A percentile compares a stretch with the other conserved stretches of the same genome.
Conservation (phyloP, 2,888 invertebrate species). For the Yponomeuta cagnagella region DNA sequence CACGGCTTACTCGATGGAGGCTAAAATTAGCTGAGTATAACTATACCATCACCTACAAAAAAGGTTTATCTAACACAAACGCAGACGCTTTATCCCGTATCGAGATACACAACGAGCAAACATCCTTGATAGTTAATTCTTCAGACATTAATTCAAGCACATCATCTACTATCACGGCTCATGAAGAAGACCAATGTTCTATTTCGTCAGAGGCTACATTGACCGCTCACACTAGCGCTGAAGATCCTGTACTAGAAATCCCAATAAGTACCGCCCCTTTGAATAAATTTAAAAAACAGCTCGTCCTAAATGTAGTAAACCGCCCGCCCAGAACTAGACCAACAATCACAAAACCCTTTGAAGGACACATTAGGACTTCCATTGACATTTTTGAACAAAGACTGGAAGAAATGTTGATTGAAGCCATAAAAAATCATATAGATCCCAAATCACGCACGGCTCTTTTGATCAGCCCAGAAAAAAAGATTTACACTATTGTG, state of each 20-base stretch:
- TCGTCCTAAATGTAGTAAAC: background rate
- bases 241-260: constrained; percentile 8
- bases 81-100: constrained; percentile 24
- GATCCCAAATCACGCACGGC: background rate
- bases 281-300: constrained; percentile 13
- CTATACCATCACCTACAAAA: constrained; percentile 21
- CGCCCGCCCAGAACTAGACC: background rate
- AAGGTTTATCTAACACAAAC: constrained; percentile 20
- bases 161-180: constrained; percentile 30
- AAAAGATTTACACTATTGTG: background rate
- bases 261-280: background rate
- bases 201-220: background rate
- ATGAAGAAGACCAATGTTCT: constrained; percentile 23
- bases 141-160: constrained; percentile 28
- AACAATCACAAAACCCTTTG: constrained; percentile 5
- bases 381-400: constrained; percentile 10
- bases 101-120: constrained; percentile 32
- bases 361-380: background rate
- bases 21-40: constrained; percentile 27
- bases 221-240: background rate
- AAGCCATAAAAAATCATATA: constrained; percentile 5
- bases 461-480: background rate
- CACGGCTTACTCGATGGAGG: constrained; percentile 33
- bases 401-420: background rate
- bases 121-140: constrained; percentile 34